Evolutionary conservation across 2,888 invertebrate species (phyloP).

Genomic region (Eudasyphora cyanicolor): DNA sequence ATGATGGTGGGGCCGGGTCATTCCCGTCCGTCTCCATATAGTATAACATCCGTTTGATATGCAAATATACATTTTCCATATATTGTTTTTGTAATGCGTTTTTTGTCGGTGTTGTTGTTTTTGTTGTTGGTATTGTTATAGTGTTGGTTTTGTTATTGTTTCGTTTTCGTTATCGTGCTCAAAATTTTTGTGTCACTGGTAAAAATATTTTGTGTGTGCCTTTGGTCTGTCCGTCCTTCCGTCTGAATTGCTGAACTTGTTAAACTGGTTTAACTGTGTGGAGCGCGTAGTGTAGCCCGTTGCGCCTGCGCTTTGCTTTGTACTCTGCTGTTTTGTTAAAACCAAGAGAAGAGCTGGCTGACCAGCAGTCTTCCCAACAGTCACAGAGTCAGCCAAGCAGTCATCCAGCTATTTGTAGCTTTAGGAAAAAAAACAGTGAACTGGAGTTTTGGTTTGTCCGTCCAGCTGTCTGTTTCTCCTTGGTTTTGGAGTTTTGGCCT

Average conservation of each 20-base stretch:
- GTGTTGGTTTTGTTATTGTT: not conserved
- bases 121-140: not conserved
- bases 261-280: conserved; percentile 57
- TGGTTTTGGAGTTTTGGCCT: conserved; percentile 38
- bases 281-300: not conserved
- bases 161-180: conserved; percentile 37
- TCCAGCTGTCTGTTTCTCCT: not conserved
- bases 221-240: no score
- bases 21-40: no score
- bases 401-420: conserved; percentile 23
- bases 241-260: conserved; percentile 54
- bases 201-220: conserved; percentile 60
- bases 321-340: no score
- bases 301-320: not conserved
- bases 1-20: not conserved
- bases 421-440: conserved; percentile 9
- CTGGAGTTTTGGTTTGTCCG: not conserved
- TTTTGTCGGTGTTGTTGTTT: not conserved
- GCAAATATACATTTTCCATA: conserved; percentile 19
- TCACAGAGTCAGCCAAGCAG: conserved; percentile 44
- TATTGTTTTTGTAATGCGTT: conserved; percentile 6
- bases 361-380: conserved; percentile 41
- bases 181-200: conserved; percentile 63
- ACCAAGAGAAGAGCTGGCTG: no score
- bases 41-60: conserved; percentile 39